Base-by-base conservation (phyloP, 1,140 invertebrate species). In the Adoxophyes honmai region DNA sequence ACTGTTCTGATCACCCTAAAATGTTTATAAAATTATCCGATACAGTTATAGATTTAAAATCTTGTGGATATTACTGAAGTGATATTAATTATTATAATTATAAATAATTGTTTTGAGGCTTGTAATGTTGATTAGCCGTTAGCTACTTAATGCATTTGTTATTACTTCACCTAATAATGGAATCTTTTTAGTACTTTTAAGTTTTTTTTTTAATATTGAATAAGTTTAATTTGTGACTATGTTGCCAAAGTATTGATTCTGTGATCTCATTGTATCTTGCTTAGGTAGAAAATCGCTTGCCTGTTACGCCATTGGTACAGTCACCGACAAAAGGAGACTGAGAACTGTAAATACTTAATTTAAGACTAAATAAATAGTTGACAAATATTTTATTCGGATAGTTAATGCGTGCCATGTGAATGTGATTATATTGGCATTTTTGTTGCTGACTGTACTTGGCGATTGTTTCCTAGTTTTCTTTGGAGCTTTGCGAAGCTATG, bases 1-100 rank as follows among this genome's bases (percentile, higher is more conserved):
- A 28, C 21, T 3, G 21, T 28, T 48, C 42, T 48, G 42, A 48
- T 48, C 21, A 48, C 21, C 10, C 15, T 16, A 44, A 10, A n/a
- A 3, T 28, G 21, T 28, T 28, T 2, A 2, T 28, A 28, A 28
- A 28, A 28, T 28, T 44, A 44, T 44, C 21, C 42, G 10, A 48
- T 18, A 44, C 15, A 7, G 42, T 48, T 48, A 48, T 48, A 48
- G 42, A 48, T 48, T 48, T 48, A 21, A 48, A 48, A 48, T 48
- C 42, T 33, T 48, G 42, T n/a, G 21, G 21, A 33, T 48, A 48
- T 28, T 48, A 48, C 11, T 48, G 28, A 48, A 48, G 42, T 48
- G 42, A 48, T 48, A 48, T 48, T 48, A 48, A 48, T 28, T 28
- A 28, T 28, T 3, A 2, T 28, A 3, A 28, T 6, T 28, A 28